Evolutionary conservation across 2,113 vertebrate genomes (phyloP).

Genomic region (Ammodytes dubius): DNA sequence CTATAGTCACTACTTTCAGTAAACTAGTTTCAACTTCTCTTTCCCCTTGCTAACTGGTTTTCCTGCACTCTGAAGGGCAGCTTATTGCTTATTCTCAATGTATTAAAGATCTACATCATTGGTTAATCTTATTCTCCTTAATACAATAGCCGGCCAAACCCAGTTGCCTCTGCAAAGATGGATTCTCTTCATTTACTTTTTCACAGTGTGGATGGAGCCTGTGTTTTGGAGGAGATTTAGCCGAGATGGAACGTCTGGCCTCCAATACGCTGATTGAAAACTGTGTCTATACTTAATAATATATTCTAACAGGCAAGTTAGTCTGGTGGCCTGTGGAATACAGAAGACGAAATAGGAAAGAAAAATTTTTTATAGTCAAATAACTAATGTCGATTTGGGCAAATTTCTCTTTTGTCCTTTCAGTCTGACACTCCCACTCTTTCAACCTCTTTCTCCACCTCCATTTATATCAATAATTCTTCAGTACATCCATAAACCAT

Average conservation of each 20-base stretch:
- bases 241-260: not conserved
- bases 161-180: conserved; percentile 8
- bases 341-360: conserved; percentile 40
- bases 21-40: no score
- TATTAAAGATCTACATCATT: not conserved
- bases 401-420: conserved; percentile 20
- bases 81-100: no score
- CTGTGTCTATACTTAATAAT: conserved; percentile 25
- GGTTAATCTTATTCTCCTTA: not conserved
- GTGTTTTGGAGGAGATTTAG: conserved; percentile 1
- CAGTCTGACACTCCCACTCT: conserved; percentile 10
- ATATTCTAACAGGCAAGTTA: conserved; percentile 33
- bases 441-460: conserved; percentile 8
- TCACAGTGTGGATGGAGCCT: not conserved
- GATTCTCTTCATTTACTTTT: conserved; percentile 16
- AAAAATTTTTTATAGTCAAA: conserved; percentile 26
- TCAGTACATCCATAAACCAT: conserved; percentile 28
- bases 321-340: conserved; percentile 40
- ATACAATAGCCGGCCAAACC: not conserved
- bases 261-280: conserved; percentile 12
- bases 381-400: conserved; percentile 22
- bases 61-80: not conserved
- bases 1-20: not conserved
- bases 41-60: not conserved
- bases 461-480: conserved; percentile 43